Base-by-base conservation (phyloP, 2,113 vertebrate species). In the Epinephelus cyanopodus region DNA sequence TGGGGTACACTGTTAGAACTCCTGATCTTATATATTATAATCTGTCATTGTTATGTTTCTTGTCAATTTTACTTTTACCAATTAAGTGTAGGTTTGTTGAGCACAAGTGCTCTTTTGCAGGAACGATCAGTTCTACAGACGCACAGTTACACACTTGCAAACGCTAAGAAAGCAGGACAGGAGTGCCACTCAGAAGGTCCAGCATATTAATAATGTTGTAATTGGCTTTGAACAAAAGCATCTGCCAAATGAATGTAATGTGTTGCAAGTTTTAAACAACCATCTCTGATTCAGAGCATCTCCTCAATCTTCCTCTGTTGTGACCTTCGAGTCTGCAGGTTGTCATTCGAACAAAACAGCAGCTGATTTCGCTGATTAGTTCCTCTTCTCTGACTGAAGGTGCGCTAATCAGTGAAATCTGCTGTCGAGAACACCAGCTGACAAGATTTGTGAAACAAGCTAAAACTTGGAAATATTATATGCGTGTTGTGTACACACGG, bases 331-430 rank as follows among this genome's bases (percentile, higher is more conserved):
- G 23, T 42, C 48, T 56, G 21, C 37, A 27, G 19, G 21, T 21
- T 63, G 37, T 64, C 50, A 48, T 7, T 48, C 39, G 17, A 21
- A n/a, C 48, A 33, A 56, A 74, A 75, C 54, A 53, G 64, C 62
- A 42, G 45, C 56, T 62, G 48, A 57, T 71, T 37, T 57, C 61
- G 14, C 67, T 71, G 67, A 75, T 82, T 47, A 54, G 47, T 3
- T 25, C 48, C 23, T 47, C 33, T 29, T 53, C n/a, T 68, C 42
- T 39, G 5, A 18, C 53, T 60, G n/a, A 60, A 39, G 25, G 15
- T 33, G 42, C 8, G 17, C 53, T 72, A 42, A 60, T 67, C 78
- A 58, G 17, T 14, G 37, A 27, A 74, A 27, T 60, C 45, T 53
- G 54, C 23, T 29, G 42, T 18, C 39, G 11, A 25, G 60, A 17